phyloP scores from a whole-genome alignment of 2,113 vertebrate genomes.

The Rhabdornis inornatus region DNA sequence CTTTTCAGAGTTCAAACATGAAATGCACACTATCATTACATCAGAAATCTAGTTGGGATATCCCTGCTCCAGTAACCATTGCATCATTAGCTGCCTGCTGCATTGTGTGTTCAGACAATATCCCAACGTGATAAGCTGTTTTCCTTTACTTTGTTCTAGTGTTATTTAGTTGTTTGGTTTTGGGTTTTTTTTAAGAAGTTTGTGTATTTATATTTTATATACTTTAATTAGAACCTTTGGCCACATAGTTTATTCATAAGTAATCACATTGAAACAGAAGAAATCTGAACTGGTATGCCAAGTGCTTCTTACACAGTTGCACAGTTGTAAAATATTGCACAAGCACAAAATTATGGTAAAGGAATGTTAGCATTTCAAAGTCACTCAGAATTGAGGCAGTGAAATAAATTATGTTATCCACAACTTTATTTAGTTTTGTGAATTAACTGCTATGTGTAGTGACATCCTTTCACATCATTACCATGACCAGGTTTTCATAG shows the following conservation, averaged over 20 bases:
- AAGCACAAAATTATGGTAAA: neutral
- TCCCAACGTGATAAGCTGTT: neutral
- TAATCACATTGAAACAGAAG: neutral
- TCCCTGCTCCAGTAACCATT: neutral
- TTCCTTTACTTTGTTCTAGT: neutral
- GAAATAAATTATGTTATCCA: neutral
- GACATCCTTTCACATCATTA: neutral
- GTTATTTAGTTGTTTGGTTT: neutral
- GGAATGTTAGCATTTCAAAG: neutral
- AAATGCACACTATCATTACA: neutral
- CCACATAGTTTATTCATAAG: neutral
- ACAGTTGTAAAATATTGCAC: neutral
- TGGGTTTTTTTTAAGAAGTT: neutral
- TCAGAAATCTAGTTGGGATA: neutral
- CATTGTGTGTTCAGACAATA: neutral
- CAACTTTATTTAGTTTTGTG: neutral
- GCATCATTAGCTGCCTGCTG: neutral
- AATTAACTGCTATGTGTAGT: neutral
- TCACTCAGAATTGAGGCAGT: neutral
- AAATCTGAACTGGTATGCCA: neutral
- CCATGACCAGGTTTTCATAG: neutral
- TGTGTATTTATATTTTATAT: neutral
- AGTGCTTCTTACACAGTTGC: neutral
- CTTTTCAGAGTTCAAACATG: neutral
- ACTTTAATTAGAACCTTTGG: neutral